Base-by-base conservation (phyloP, 2,888 invertebrate genomes). In the Papilio gigon region DNA sequence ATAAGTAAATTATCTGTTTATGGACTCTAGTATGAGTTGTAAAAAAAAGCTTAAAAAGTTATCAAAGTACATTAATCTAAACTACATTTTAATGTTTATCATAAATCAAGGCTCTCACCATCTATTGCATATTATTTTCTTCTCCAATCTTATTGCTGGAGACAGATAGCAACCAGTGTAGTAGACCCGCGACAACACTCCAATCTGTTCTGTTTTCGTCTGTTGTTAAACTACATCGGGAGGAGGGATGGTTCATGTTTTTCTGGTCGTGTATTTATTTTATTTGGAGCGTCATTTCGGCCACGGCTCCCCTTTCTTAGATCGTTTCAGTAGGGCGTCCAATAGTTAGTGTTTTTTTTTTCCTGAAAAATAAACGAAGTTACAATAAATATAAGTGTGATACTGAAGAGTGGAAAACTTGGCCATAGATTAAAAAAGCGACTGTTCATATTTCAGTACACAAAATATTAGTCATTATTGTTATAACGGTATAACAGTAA, bases 251-350 rank as follows among this genome's bases (percentile, higher is more conserved):
- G 85, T 60, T 83, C 84, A 68, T 2, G 70, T 42, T 75, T 72
- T 59, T 70, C 56, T 81, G 84, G 87, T 53, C 71, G 73, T 73
- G 82, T 85, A 82, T 87, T 86, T 87, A 88, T 87, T 88, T 88
- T 88, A 88, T 88, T 88, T 83, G 82, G 78, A 86, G 85, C 85
- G 85, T 87, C 87, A 88, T 88, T 88, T 88, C 87, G 87, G 88
- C 86, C 81, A 76, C 81, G 84, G 78, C 86, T 84, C 85, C 87
- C 87, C 84, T 86, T 84, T 83, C 83, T 80, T 78, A 78, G 81
- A 84, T 83, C 84, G 84, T 83, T 87, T 84, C 86, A 84, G 86
- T 85, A 86, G 85, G 84, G 84, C 81, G 85, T 83, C 85, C 86
- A 69, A 25, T 78, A 82, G 76, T 79, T 74, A 75, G 73, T 70